A percentile compares a stretch with the other conserved stretches of the same genome.
Evolutionary conservation across 2,113 vertebrate species (phyloP).

Genomic region (Sander vitreus): DNA sequence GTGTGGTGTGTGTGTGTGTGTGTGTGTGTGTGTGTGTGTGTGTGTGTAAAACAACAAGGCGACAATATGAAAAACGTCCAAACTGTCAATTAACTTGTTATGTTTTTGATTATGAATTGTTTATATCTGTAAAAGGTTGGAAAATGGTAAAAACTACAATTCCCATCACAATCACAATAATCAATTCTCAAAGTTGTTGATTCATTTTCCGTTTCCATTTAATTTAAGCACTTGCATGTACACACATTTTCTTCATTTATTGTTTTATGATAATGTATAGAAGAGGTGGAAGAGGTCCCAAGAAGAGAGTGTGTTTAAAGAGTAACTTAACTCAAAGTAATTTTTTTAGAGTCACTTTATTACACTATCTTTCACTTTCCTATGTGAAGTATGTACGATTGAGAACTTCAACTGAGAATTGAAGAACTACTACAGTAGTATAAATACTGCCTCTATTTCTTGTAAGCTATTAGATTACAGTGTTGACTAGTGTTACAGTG

Average conservation of each 20-base stretch:
- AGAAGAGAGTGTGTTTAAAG: neutral
- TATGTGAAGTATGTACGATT: neutral
- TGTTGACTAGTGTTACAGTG: neutral
- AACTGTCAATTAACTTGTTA: neutral
- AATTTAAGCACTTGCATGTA: neutral
- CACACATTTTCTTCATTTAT: neutral
- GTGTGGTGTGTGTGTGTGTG: constrained; percentile 20
- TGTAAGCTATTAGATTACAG: neutral
- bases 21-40: constrained; percentile 17
- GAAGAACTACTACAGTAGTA: neutral
- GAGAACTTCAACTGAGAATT: neutral
- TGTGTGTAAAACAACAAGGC: constrained; percentile 20
- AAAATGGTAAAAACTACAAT: neutral
- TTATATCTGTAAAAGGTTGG: neutral
- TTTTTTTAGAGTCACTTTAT: neutral
- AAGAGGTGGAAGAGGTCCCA: neutral
- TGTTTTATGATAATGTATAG: neutral
- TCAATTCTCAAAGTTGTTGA: neutral
- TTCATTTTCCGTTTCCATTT: neutral
- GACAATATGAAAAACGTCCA: neutral
- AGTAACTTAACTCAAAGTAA: neutral
- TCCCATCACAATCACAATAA: neutral
- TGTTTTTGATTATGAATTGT: constrained; percentile 1
- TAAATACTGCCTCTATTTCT: neutral
- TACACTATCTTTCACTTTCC: neutral